Percentiles rank a stretch among this genome's conserved stretches.
These are phyloP conservation scores for Dendrolimus houi DNA, from an alignment of 2,888 invertebrate species.

Conservation along the genomic window DNA sequence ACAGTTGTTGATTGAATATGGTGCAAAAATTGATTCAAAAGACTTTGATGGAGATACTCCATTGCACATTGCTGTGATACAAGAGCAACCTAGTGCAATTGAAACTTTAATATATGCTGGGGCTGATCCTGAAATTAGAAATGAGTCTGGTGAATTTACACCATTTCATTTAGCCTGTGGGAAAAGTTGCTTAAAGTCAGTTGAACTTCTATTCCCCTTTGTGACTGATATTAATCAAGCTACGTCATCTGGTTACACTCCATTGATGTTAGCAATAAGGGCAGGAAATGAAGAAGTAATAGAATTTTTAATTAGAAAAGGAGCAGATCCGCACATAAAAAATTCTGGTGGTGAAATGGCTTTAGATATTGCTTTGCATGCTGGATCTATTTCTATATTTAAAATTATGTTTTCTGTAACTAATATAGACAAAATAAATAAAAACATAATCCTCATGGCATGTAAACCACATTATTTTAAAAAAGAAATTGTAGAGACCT, in stretches of 20 bases:
- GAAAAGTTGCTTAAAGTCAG: conserved; percentile 44
- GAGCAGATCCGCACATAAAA: conserved; percentile 53
- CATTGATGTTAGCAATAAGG: conserved; percentile 49
- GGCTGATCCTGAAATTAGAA: conserved; percentile 51
- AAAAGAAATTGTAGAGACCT: conserved; percentile 49
- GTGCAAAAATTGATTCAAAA: conserved; percentile 54
- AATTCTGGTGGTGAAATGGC: conserved; percentile 45
- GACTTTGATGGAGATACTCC: conserved; percentile 71
- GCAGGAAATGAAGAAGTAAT: conserved; percentile 44
- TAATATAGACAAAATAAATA: conserved; percentile 35
- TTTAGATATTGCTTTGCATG: conserved; percentile 46
- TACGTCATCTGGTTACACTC: conserved; percentile 44
- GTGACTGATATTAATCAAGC: conserved; percentile 48
- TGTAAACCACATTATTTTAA: conserved; percentile 63
- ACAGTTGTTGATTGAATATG: conserved; percentile 52
- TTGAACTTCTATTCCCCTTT: conserved; percentile 45
- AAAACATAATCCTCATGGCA: conserved; percentile 46
- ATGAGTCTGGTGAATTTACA: conserved; percentile 44
- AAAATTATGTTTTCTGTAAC: conserved; percentile 42
- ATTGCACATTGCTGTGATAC: conserved; percentile 58
- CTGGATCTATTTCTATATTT: conserved; percentile 43
- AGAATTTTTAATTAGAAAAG: conserved; percentile 46
- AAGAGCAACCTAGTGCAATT: conserved; percentile 37
- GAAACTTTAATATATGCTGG: conserved; percentile 54
- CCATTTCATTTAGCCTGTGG: conserved; percentile 64